Evolutionary conservation across 2,797 vertebrate species (phyloP).

Genomic region (Gallirallus australis): DNA sequence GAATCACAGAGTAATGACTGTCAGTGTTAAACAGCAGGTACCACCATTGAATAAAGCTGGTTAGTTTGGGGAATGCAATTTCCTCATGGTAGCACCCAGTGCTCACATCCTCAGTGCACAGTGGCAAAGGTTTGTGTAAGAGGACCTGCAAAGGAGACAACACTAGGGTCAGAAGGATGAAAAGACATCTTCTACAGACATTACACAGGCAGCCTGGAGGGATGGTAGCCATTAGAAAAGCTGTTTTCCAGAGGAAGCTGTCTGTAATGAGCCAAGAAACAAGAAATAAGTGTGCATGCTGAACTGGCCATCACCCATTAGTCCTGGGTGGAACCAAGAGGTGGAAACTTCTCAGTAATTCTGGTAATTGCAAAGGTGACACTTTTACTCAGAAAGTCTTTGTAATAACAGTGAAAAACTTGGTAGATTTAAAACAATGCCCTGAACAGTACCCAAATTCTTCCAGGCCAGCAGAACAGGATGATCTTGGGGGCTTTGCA

Average conservation of each 20-base stretch:
- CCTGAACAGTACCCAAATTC: background rate
- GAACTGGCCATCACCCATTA: background rate
- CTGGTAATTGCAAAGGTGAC: background rate
- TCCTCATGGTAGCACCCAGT: background rate
- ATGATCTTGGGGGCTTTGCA: background rate
- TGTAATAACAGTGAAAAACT: background rate
- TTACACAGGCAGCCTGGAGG: background rate
- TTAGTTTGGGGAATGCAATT: background rate
- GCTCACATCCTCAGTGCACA: background rate
- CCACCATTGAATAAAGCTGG: background rate
- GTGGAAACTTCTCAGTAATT: background rate
- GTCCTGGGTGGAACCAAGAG: background rate
- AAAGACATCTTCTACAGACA: background rate
- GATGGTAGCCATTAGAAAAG: background rate
- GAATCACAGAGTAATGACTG: background rate
- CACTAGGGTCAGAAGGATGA: background rate
- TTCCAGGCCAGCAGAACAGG: background rate
- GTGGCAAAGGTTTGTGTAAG: background rate
- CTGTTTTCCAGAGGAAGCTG: background rate
- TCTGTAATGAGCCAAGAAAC: background rate
- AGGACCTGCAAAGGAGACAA: background rate
- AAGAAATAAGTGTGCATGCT: background rate
- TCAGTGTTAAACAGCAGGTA: background rate
- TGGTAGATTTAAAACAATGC: background rate
- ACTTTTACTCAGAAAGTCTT: background rate